These are phyloP conservation scores for Nyctalus aviator DNA, from an alignment of 2,797 vertebrate species.

Conservation along the genomic window DNA sequence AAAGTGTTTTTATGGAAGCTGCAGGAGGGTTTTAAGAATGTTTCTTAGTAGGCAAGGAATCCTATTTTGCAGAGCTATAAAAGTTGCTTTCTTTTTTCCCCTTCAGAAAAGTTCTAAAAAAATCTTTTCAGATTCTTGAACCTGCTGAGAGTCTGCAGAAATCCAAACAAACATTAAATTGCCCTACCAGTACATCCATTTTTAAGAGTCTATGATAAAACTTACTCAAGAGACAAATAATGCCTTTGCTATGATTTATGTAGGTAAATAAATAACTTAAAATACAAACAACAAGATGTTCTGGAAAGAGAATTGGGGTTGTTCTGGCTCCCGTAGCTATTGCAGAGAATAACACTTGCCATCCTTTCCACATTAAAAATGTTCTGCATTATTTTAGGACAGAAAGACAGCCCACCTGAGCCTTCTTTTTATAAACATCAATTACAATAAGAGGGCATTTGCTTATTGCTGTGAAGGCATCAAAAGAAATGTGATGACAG, in stretches of 20 bases:
- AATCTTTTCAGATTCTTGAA: slow-evolving; percentile 61
- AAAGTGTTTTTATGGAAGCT: slow-evolving; percentile 66
- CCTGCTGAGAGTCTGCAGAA: slow-evolving; percentile 73
- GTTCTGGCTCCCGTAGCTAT: neutral
- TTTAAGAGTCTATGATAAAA: slow-evolving; percentile 69
- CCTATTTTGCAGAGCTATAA: slow-evolving; percentile 76
- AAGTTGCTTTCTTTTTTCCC: slow-evolving; percentile 72
- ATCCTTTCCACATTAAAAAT: neutral
- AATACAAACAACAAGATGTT: neutral
- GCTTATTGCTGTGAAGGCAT: neutral
- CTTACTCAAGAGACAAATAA: slow-evolving; percentile 65
- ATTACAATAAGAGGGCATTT: neutral
- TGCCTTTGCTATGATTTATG: slow-evolving; percentile 49
- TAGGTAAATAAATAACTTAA: slow-evolving; percentile 58
- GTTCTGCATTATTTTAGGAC: neutral
- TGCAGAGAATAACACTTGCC: neutral
- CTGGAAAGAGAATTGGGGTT: neutral
- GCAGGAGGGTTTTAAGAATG: slow-evolving; percentile 55
- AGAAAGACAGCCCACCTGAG: neutral
- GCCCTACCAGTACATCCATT: neutral
- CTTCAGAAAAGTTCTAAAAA: slow-evolving; percentile 70
- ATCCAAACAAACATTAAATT: slow-evolving; percentile 58
- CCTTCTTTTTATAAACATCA: neutral
- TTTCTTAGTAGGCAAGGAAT: slow-evolving; percentile 66
- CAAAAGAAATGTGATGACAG: no score